Conservation (phyloP, 30 jellyfish, hydroid and myxozoan species). For the Aurelia aurita region DNA sequence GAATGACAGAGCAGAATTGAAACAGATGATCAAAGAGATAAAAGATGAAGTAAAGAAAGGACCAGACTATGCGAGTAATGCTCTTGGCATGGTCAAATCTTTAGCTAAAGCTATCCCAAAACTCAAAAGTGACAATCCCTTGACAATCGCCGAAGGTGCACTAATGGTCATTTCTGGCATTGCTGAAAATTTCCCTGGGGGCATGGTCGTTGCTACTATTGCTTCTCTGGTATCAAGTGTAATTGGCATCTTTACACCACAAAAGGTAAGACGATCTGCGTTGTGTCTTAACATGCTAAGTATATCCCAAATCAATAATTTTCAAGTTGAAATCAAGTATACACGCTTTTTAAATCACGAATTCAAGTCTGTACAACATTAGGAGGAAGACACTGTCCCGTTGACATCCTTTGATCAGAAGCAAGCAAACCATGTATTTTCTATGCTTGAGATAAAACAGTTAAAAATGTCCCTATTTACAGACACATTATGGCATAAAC, state of each 20-base stretch:
- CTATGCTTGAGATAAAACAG: too few species aligned
- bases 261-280: not conserved
- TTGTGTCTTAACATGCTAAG: not conserved
- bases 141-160: conserved; percentile 52
- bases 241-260: conserved; percentile 37
- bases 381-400: too few species aligned
- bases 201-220: conserved; percentile 33
- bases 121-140: conserved; percentile 10
- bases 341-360: too few species aligned
- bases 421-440: too few species aligned
- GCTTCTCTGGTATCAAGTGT: conserved; percentile 32
- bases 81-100: conserved; percentile 7
- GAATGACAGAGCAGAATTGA: conserved; percentile 19
- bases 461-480: too few species aligned
- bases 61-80: conserved; percentile 38
- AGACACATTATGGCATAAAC: too few species aligned
- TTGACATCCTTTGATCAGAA: too few species aligned
- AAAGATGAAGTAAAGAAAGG: conserved; percentile 32
- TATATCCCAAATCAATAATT: too few species aligned
- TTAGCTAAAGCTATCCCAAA: conserved; percentile 41
- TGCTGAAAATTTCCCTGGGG: conserved; percentile 34
- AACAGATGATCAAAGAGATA: conserved; percentile 17
- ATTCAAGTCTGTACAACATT: too few species aligned
- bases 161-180: conserved; percentile 24
- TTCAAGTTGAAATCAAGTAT: too few species aligned